These are phyloP conservation scores for Nerophis ophidion DNA, from an alignment of 2,113 vertebrate genomes.

Conservation along the genomic window DNA sequence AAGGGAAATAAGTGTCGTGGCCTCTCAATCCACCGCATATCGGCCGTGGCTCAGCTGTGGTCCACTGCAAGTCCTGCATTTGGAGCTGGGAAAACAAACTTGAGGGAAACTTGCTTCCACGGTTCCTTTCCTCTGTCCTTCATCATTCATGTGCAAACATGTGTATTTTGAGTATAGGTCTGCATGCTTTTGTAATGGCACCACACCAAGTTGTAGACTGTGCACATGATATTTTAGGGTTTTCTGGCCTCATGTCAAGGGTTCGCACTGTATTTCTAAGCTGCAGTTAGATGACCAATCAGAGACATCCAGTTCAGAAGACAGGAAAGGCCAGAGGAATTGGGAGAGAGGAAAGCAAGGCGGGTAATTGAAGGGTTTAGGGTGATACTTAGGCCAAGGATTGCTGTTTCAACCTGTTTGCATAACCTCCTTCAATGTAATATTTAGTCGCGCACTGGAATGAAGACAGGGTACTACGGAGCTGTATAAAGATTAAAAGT, in stretches of 20 bases:
- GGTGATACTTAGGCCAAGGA: slow-evolving; percentile 71
- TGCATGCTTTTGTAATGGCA: slow-evolving; percentile 28
- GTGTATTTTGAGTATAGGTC: slow-evolving; percentile 42
- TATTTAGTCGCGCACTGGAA: slow-evolving; percentile 64
- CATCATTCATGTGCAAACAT: slow-evolving; percentile 45
- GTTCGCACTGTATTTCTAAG: slow-evolving; percentile 56
- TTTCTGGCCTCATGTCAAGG: slow-evolving; percentile 53
- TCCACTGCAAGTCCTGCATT: slow-evolving; percentile 65
- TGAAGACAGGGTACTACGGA: slow-evolving; percentile 49
- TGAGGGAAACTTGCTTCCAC: slow-evolving; percentile 51
- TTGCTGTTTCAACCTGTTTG: slow-evolving; percentile 72
- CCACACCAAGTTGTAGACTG: slow-evolving; percentile 49
- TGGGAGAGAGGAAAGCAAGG: slow-evolving; percentile 65
- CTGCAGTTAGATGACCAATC: slow-evolving; percentile 55
- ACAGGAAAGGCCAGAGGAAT: slow-evolving; percentile 58
- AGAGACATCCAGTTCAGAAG: slow-evolving; percentile 46
- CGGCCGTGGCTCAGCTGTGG: slow-evolving; percentile 65
- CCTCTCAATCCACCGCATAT: slow-evolving; percentile 62
- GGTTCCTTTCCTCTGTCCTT: slow-evolving; percentile 57
- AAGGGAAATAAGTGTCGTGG: slow-evolving; percentile 61
- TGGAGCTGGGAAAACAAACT: slow-evolving; percentile 63
- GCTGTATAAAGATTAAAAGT: slow-evolving; percentile 50
- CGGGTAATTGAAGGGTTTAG: slow-evolving; percentile 74
- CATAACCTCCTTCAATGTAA: slow-evolving; percentile 74
- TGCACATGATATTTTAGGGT: slow-evolving; percentile 63